phyloP scores from a whole-genome alignment of 2,113 vertebrate genomes.

The Plestiodon gilberti region DNA sequence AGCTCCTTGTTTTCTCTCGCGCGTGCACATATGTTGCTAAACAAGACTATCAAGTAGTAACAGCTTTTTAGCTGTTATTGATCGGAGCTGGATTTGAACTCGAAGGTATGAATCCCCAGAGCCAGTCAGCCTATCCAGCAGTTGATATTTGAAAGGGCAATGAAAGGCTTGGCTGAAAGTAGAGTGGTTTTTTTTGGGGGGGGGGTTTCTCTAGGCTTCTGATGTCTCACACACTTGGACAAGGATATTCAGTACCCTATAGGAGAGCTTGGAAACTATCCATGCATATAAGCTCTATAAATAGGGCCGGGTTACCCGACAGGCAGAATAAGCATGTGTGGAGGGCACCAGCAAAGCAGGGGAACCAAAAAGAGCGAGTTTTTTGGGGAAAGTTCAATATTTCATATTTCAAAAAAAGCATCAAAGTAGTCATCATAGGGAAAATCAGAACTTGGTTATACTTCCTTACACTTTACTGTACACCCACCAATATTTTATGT shows the following conservation, averaged over 20 bases:
- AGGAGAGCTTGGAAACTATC: accelerated
- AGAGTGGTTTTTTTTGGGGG: not conserved
- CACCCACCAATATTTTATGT: too few relatives aligned
- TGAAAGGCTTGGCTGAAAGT: not conserved
- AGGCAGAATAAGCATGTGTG: too few relatives aligned
- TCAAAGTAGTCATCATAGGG: too few relatives aligned
- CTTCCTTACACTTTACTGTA: too few relatives aligned
- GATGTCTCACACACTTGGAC: not conserved
- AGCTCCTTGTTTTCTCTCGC: constrained; percentile 36
- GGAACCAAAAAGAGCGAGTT: too few relatives aligned
- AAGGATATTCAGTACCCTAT: not conserved
- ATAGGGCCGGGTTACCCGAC: not conserved
- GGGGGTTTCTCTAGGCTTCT: not conserved
- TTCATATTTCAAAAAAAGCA: too few relatives aligned
- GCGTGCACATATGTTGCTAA: constrained; percentile 55
- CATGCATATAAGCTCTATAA: not conserved
- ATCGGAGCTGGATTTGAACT: constrained; percentile 53
- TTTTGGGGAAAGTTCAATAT: too few relatives aligned
- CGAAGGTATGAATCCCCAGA: constrained; percentile 14
- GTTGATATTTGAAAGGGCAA: constrained; percentile 16
- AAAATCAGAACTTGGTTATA: too few relatives aligned
- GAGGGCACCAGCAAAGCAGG: too few relatives aligned
- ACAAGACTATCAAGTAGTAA: constrained; percentile 70
- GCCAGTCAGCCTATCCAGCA: not conserved
- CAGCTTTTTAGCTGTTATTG: constrained; percentile 60